phyloP scores from a whole-genome alignment of 2,888 invertebrate genomes.

The Drosophila leonis region DNA sequence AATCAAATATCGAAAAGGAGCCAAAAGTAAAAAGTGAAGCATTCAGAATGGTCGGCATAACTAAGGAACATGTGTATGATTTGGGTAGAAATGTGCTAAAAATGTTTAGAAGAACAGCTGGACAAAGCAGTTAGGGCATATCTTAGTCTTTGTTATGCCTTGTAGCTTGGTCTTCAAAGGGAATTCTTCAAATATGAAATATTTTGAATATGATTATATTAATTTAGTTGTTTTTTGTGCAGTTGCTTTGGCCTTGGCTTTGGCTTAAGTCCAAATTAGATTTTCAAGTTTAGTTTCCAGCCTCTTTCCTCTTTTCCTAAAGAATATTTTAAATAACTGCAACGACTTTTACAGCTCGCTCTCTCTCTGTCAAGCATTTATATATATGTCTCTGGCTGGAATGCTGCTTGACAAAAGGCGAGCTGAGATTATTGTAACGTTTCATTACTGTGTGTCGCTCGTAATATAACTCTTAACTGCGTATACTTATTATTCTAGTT shows the following conservation, averaged over 20 bases:
- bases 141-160: background rate
- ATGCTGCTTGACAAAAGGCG: constrained; percentile 1
- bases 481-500: constrained; percentile 5
- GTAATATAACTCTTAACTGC: constrained; percentile 2
- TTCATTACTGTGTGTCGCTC: background rate
- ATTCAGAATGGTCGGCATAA: too few species aligned
- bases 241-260: background rate
- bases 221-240: background rate
- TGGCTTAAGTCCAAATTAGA: background rate
- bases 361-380: background rate
- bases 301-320: background rate
- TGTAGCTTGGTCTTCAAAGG: background rate
- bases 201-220: background rate
- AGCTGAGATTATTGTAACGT: constrained; percentile 3
- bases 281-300: background rate
- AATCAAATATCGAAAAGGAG: too few species aligned
- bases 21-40: too few species aligned
- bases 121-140: constrained; percentile 2
- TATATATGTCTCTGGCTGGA: background rate
- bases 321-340: background rate
- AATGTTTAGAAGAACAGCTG: too few species aligned
- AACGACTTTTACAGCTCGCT: background rate
- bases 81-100: too few species aligned
- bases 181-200: background rate
- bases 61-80: too few species aligned